Conservation (phyloP, 2,888 invertebrate genomes). For the Microchrysa polita region DNA sequence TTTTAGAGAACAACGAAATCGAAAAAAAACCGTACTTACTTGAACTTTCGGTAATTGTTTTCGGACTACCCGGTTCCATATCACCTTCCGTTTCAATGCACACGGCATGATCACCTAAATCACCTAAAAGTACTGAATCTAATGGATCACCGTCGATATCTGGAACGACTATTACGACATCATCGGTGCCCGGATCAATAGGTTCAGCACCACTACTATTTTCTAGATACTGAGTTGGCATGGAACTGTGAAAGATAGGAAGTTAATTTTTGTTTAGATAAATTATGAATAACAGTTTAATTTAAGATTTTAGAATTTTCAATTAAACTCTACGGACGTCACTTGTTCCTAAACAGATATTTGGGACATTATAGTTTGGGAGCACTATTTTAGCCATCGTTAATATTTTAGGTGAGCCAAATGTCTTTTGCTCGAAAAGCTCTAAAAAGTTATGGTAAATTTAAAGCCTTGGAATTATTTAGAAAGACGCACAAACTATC, state of each 20-base stretch:
- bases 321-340: background rate
- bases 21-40: conserved; percentile 63
- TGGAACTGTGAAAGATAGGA: conserved; percentile 60
- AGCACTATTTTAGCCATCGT: too few species aligned
- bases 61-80: conserved; percentile 67
- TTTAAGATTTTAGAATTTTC: background rate
- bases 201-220: conserved; percentile 55
- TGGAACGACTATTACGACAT: conserved; percentile 68
- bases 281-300: background rate
- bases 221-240: conserved; percentile 63
- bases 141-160: conserved; percentile 61
- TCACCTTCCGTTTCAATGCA: conserved; percentile 56
- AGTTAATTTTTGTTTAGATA: background rate
- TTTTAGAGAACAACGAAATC: too few species aligned
- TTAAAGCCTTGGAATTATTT: too few species aligned
- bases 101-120: conserved; percentile 54
- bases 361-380: too few species aligned
- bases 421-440: too few species aligned
- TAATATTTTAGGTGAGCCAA: too few species aligned
- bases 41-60: conserved; percentile 73
- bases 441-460: too few species aligned
- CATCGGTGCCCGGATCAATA: conserved; percentile 59
- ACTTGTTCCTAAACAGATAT: background rate
- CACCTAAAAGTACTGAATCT: conserved; percentile 54
- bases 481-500: too few species aligned